These are phyloP conservation scores for Caenorhabditis sinica DNA, from an alignment of 2,888 invertebrate species.

Conservation along the genomic window DNA sequence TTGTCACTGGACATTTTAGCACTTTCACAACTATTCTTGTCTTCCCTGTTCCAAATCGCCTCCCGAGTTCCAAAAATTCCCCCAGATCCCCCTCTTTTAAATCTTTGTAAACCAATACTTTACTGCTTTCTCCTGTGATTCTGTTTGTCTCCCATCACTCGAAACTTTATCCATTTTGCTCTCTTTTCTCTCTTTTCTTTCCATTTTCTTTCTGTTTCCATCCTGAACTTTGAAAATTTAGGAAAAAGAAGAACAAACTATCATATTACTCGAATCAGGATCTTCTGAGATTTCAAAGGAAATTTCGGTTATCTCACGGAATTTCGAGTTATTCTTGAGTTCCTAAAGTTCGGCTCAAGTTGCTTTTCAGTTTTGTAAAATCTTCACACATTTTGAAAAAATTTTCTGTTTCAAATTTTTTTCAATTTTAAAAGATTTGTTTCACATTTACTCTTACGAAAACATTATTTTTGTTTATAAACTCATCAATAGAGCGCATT, in stretches of 20 bases:
- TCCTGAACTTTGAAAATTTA: constrained; percentile 16
- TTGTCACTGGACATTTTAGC: no score
- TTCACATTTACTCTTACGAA: no score
- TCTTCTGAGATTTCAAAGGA: constrained; percentile 12
- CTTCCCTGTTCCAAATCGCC: no score
- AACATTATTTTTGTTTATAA: no score
- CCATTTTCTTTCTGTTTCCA: constrained; percentile 4
- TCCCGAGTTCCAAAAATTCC: no score
- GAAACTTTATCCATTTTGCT: constrained; percentile 26
- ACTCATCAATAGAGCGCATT: constrained; percentile 1
- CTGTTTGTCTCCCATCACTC: constrained; percentile 22
- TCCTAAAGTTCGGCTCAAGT: not conserved
- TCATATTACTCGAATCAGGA: constrained; percentile 30
- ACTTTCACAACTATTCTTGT: no score
- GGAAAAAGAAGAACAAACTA: constrained; percentile 43
- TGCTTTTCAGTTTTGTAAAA: not conserved
- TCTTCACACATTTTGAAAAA: not conserved
- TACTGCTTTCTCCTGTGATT: constrained; percentile 26
- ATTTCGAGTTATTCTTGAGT: not conserved
- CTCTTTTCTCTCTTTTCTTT: not conserved
- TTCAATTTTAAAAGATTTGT: no score
- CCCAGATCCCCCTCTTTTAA: no score
- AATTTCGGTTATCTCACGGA: constrained; percentile 18
- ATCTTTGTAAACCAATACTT: constrained; percentile 34
- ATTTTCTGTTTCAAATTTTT: not conserved